Conservation (phyloP, 2,888 invertebrate species). For the Oscheius sp. region DNA sequence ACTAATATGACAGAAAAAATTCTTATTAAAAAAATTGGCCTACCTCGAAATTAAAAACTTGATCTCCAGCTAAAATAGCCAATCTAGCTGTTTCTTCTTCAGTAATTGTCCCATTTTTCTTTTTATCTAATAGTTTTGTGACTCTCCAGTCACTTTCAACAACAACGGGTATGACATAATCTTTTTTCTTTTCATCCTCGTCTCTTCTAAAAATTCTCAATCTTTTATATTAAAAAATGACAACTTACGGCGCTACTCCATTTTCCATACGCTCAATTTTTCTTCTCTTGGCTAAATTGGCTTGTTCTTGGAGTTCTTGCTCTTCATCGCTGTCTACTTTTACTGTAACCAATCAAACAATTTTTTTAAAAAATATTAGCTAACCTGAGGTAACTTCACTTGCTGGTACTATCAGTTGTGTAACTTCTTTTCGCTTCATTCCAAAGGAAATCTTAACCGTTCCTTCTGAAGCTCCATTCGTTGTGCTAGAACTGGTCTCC, state of each 20-base stretch:
- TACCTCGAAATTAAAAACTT: conserved; percentile 21
- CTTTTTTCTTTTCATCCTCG: conserved; percentile 39
- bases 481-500: too few species aligned
- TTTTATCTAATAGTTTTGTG: conserved; percentile 49
- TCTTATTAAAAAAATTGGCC: not conserved
- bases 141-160: conserved; percentile 56
- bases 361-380: not conserved
- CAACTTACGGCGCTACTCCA: conserved; percentile 45
- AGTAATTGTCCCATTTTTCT: conserved; percentile 53
- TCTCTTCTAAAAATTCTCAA: conserved; percentile 41
- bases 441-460: conserved; percentile 48
- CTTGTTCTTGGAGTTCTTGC: conserved; percentile 45
- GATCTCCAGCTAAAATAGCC: conserved; percentile 39
- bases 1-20: not conserved
- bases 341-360: conserved; percentile 36
- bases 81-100: conserved; percentile 52
- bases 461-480: too few species aligned
- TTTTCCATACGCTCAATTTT: conserved; percentile 55
- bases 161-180: conserved; percentile 54
- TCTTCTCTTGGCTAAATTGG: conserved; percentile 42
- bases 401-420: conserved; percentile 29
- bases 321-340: conserved; percentile 51
- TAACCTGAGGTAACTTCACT: conserved; percentile 36
- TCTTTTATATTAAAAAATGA: not conserved
- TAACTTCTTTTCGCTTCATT: conserved; percentile 46